Conservation (phyloP, 2,113 vertebrate species). For the Thalassoma bifasciatum region DNA sequence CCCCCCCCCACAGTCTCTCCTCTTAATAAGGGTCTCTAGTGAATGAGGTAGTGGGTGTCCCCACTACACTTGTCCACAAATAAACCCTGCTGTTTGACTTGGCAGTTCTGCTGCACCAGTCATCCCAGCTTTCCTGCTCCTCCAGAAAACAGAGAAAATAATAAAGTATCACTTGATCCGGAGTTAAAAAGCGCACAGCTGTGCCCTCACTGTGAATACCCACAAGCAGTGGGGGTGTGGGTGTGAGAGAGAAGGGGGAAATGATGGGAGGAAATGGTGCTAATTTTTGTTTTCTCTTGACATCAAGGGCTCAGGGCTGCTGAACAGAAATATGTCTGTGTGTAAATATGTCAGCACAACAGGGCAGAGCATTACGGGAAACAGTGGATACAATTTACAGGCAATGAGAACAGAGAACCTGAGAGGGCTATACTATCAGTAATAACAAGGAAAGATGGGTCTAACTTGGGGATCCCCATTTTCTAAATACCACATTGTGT, state of each 20-base stretch:
- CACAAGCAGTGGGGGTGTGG: slow-evolving; percentile 31
- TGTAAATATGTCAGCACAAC: slow-evolving; percentile 11
- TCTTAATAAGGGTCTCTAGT: slow-evolving; percentile 64
- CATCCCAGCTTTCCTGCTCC: slow-evolving; percentile 72
- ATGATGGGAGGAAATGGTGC: slow-evolving; percentile 41
- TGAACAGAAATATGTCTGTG: slow-evolving; percentile 7
- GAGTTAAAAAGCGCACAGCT: slow-evolving; percentile 59
- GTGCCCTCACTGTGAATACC: slow-evolving; percentile 50
- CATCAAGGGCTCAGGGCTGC: slow-evolving; percentile 19
- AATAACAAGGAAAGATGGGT: background rate
- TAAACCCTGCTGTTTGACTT: slow-evolving; percentile 80
- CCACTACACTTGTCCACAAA: slow-evolving; percentile 79
- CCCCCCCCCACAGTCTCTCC: slow-evolving; percentile 23
- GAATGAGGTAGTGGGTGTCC: slow-evolving; percentile 41
- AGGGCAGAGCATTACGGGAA: slow-evolving; percentile 3
- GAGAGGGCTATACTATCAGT: background rate
- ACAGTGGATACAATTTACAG: no score
- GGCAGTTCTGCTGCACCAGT: slow-evolving; percentile 64
- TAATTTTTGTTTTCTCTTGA: slow-evolving; percentile 50
- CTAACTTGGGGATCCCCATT: no score
- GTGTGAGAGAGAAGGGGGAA: slow-evolving; percentile 41
- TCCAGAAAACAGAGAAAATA: slow-evolving; percentile 68
- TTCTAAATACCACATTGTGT: background rate
- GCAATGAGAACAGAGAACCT: background rate
- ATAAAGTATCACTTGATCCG: slow-evolving; percentile 70